Evolutionary conservation across 2,113 vertebrate genomes (phyloP).

Genomic region (Takifugu flavidus): DNA sequence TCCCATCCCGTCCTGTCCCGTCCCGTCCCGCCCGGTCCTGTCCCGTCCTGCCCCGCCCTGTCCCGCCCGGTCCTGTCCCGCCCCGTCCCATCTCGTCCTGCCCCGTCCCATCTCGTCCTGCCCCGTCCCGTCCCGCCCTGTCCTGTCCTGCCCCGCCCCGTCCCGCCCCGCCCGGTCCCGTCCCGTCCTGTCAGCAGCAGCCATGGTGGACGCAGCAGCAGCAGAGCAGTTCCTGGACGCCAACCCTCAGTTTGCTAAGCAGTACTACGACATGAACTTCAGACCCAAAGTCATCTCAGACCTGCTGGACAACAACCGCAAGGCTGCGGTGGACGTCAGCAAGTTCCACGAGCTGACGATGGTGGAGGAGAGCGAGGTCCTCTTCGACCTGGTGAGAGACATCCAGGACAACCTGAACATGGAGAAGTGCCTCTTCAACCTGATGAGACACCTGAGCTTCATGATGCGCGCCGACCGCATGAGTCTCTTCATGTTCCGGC

Average conservation of each 20-base stretch:
- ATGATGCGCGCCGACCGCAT: conserved; percentile 81
- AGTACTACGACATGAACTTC: conserved; percentile 79
- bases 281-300: conserved; percentile 76
- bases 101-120: too few species aligned
- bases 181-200: neutral
- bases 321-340: conserved; percentile 66
- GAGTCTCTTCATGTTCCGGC: conserved; percentile 88
- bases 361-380: conserved; percentile 84
- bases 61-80: too few species aligned
- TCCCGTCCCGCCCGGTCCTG: too few species aligned
- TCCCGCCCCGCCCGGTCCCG: too few species aligned
- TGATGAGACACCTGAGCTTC: conserved; percentile 82
- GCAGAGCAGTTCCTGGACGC: conserved; percentile 85
- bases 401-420: conserved; percentile 84
- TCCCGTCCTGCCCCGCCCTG: too few species aligned
- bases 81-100: too few species aligned
- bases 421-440: conserved; percentile 80
- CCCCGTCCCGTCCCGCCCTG: too few species aligned
- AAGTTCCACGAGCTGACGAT: conserved; percentile 66
- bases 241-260: conserved; percentile 81
- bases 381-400: conserved; percentile 84
- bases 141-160: too few species aligned
- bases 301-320: conserved; percentile 71
- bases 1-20: too few species aligned
- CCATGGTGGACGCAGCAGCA: conserved; percentile 74